Evolutionary conservation across 2,113 vertebrate species (phyloP).

Genomic region (Grammomys surdaster): DNA sequence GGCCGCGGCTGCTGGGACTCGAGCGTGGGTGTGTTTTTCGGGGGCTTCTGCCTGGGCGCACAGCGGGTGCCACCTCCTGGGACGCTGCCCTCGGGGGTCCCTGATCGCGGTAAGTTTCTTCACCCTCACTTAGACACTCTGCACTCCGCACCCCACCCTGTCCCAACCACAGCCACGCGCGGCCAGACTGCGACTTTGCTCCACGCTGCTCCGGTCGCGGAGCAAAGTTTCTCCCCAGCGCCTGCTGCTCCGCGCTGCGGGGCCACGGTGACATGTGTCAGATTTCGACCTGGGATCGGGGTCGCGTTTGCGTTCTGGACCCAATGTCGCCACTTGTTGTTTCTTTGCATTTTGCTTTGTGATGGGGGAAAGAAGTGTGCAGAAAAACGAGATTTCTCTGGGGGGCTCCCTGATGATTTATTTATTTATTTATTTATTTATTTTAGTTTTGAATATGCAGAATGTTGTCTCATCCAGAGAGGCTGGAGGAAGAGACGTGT

Average conservation of each 20-base stretch:
- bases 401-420: background rate
- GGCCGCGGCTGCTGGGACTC: slow-evolving; percentile 57
- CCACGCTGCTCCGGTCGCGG: slow-evolving; percentile 6
- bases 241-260: background rate
- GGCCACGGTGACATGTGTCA: slow-evolving; percentile 83
- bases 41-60: slow-evolving; percentile 55
- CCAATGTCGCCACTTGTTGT: slow-evolving; percentile 63
- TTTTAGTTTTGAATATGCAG: slow-evolving; percentile 57
- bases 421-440: background rate
- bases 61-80: slow-evolving; percentile 73
- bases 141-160: slow-evolving; percentile 2
- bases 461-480: background rate
- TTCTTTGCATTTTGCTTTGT: slow-evolving; percentile 48
- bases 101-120: slow-evolving; percentile 82
- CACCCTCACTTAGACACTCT: slow-evolving; percentile 19
- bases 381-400: background rate
- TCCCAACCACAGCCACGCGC: slow-evolving; percentile 45
- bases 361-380: background rate
- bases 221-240: slow-evolving; percentile 75
- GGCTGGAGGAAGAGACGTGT: slow-evolving; percentile 61
- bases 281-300: slow-evolving; percentile 63
- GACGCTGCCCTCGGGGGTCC: slow-evolving; percentile 73
- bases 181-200: slow-evolving; percentile 44
- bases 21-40: slow-evolving; percentile 66
- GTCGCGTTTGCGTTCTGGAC: background rate